phyloP scores from a whole-genome alignment of 2,797 vertebrate species.

The Zenarchopterus dispar region DNA sequence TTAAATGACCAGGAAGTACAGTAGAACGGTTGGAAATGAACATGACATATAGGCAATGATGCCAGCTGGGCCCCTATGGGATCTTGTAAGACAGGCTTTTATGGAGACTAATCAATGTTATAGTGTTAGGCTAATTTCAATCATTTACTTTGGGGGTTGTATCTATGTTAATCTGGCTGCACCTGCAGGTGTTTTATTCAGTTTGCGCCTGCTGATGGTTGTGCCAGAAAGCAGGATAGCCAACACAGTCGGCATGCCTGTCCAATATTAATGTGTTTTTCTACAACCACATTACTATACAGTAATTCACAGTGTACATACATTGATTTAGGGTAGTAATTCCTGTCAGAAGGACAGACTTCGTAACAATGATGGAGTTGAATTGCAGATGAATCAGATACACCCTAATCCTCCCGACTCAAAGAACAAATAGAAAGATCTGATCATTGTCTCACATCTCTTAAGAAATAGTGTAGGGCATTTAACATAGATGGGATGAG shows the following conservation, averaged over 20 bases:
- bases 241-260: background rate
- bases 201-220: background rate
- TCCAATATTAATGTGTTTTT: background rate
- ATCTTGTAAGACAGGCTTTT: conserved; percentile 2
- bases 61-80: background rate
- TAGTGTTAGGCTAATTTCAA: background rate
- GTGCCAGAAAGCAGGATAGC: background rate
- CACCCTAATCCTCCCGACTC: no score
- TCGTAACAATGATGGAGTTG: background rate
- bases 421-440: no score
- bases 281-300: background rate
- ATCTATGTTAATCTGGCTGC: background rate
- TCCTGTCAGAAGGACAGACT: conserved; percentile 1
- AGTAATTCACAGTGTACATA: background rate
- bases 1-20: no score
- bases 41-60: background rate
- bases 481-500: no score
- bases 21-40: no score
- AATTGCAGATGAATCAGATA: background rate
- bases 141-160: conserved; percentile 3
- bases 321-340: background rate
- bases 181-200: conserved; percentile 5
- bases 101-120: conserved; percentile 12
- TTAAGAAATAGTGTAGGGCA: no score
- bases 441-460: no score